These are phyloP conservation scores for Enteromius afrohamiltoni DNA, from an alignment of 2,797 vertebrate genomes.

Conservation along the genomic window DNA sequence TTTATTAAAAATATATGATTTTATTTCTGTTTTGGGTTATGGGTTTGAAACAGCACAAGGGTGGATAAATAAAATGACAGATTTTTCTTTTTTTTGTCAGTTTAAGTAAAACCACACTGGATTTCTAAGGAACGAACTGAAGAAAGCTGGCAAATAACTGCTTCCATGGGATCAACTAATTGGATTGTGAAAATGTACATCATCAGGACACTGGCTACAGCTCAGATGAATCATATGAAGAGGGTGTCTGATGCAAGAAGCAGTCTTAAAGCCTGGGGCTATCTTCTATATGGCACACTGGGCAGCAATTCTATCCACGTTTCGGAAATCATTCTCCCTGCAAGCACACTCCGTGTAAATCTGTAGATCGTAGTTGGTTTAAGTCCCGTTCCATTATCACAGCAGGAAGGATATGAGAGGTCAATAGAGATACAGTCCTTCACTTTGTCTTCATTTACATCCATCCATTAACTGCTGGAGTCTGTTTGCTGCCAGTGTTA, in stretches of 20 bases:
- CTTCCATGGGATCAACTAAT: neutral
- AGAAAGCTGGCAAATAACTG: constrained; percentile 2
- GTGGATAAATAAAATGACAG: neutral
- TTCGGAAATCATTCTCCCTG: neutral
- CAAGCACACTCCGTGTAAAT: neutral
- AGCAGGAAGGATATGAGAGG: constrained; percentile 23
- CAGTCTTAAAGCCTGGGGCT: neutral
- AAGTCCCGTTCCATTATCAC: constrained; percentile 19
- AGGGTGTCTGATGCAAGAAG: neutral
- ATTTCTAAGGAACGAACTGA: neutral
- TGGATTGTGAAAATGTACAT: neutral
- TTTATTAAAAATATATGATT: neutral
- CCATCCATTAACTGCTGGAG: neutral
- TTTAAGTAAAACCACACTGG: neutral
- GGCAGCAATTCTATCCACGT: neutral
- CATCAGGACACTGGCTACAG: constrained; percentile 9
- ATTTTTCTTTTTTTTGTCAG: neutral
- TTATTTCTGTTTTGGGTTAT: neutral
- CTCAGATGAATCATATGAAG: neutral
- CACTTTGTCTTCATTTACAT: constrained; percentile 25
- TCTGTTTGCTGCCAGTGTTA: neutral
- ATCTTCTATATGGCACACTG: neutral
- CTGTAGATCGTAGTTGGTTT: neutral
- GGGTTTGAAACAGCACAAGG: neutral
- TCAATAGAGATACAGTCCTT: constrained; percentile 16